These are phyloP conservation scores for Thamnophis sirtalis DNA, from an alignment of 2,113 vertebrate species.

Conservation along the genomic window DNA sequence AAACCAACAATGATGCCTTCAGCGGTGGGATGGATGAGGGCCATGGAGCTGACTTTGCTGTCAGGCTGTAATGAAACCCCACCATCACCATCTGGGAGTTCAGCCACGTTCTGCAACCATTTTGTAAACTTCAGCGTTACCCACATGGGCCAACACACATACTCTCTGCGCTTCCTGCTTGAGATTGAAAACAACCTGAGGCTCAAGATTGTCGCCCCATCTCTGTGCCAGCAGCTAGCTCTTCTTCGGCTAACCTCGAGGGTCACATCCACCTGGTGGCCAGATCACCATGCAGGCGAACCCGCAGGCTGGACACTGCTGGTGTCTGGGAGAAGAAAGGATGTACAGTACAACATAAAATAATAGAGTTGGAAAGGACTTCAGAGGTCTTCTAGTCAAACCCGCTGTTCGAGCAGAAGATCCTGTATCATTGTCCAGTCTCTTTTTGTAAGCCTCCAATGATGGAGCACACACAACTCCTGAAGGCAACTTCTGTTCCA, in stretches of 20 bases:
- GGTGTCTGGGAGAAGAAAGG: rapidly evolving
- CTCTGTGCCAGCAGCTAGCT: not conserved
- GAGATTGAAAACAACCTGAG: not conserved
- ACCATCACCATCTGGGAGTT: not conserved
- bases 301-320: not conserved
- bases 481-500: not conserved
- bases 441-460: not conserved
- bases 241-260: not conserved
- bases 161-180: not conserved
- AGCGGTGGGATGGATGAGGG: not conserved
- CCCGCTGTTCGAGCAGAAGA: not conserved
- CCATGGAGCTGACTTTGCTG: not conserved
- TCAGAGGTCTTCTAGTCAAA: not conserved
- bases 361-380: not conserved
- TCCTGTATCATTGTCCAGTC: not conserved
- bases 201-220: not conserved
- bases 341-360: not conserved
- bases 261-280: rapidly evolving
- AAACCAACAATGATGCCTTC: not conserved
- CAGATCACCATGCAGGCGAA: not conserved
- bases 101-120: not conserved
- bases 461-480: not conserved
- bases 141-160: rapidly evolving
- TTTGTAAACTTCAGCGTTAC: not conserved
- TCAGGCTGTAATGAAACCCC: not conserved